Base-by-base conservation (phyloP, 1,140 invertebrate genomes). In the Drosophila kikkawai region DNA sequence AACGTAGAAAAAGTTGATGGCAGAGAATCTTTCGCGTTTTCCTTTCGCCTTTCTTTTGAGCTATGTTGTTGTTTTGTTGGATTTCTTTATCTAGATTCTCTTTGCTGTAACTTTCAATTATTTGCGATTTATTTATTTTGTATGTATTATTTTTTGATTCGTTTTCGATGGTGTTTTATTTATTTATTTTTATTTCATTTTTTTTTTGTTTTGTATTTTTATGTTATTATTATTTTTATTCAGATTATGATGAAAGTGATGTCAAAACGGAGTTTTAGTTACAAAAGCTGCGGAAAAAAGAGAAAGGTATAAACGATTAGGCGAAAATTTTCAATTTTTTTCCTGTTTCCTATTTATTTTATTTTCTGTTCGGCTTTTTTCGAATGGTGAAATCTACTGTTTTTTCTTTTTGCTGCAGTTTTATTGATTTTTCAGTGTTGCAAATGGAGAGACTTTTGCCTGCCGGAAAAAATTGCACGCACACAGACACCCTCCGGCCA, bases 221-320 rank as follows among this genome's bases (percentile, higher is more conserved):
- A 48, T 86, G 71, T 73, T 87, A 88, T 87, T 87, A 87, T 88
- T 88, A 90, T 88, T 87, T 82, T 75, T 91, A 78, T 91, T 92
- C 82, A 92, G 85, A 91, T 92, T 91, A 91, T 91, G 90, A 92
- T 92, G 91, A 92, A 91, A 92, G 91, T 92, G 91, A 92, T 92
- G 91, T 92, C 91, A 92, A 92, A 92, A 92, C 91, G 90, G 94
- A 95, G 94, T 95, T 95, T 96, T 95, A 96, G 94, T 95, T 96
- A 96, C 95, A 96, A 95, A 96, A 96, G 95, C 96, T 96, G 95
- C 90, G 34, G 8, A 41, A 63, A 55, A 57, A 57, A 66, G 57
- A 69, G 26, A 78, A 60, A 70, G 29, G 58, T 53, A 48, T 19
- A 67, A 77, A 56, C 36, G 53, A 66, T 79, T 79, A 79, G 51